phyloP scores from a whole-genome alignment of 2,888 invertebrate species.

The Buathra laborator region DNA sequence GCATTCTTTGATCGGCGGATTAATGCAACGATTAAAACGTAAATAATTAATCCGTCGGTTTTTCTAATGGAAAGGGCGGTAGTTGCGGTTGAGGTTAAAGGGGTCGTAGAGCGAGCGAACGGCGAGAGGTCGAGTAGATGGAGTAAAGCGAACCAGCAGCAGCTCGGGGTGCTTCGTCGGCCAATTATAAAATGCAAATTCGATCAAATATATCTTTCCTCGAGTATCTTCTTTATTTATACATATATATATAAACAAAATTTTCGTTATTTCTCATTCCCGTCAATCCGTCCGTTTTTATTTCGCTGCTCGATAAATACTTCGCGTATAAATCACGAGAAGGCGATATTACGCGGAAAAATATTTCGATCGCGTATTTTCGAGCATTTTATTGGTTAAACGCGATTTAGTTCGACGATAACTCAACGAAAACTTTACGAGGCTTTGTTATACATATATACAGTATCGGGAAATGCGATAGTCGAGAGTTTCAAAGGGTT shows the following conservation, averaged over 20 bases:
- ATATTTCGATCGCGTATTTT: no score
- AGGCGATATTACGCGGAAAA: no score
- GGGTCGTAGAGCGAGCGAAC: background rate
- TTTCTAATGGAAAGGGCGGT: slow-evolving; percentile 18
- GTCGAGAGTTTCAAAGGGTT: no score
- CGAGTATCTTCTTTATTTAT: background rate
- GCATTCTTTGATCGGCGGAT: slow-evolving; percentile 22
- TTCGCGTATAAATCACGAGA: no score
- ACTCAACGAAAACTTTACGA: no score
- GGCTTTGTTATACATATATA: no score
- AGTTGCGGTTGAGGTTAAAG: slow-evolving; percentile 21
- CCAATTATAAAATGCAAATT: slow-evolving; percentile 69
- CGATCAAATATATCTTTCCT: slow-evolving; percentile 56
- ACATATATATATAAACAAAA: background rate
- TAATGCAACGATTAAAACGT: slow-evolving; percentile 37
- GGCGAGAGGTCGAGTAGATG: slow-evolving; percentile 28
- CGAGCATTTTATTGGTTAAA: no score
- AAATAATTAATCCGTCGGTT: slow-evolving; percentile 32
- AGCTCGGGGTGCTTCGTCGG: slow-evolving; percentile 52
- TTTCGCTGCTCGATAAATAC: no score
- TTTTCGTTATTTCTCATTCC: background rate
- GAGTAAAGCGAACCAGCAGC: slow-evolving; percentile 29
- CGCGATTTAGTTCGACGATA: no score
- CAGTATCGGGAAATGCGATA: no score
- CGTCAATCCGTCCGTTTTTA: background rate